phyloP scores from a whole-genome alignment of 2,113 vertebrate genomes.

The Sorex fumeus region DNA sequence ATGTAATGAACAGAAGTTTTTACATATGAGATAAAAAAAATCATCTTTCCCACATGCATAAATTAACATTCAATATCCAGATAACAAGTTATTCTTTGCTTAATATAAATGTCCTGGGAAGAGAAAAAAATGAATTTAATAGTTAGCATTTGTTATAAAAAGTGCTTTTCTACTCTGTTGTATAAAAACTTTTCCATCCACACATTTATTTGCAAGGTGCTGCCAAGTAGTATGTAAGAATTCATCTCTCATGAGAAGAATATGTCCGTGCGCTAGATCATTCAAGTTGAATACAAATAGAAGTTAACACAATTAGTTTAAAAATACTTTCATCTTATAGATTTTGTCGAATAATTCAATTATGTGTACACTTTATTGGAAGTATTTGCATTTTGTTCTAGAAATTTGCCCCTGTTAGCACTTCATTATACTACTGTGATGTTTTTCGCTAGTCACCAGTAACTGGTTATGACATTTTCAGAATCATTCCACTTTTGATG shows the following conservation, averaged over 20 bases:
- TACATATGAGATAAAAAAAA: not conserved
- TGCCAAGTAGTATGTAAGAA: too few relatives aligned
- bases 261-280: not conserved
- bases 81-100: not conserved
- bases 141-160: not conserved
- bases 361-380: not conserved
- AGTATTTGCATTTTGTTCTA: slow-evolving; percentile 28
- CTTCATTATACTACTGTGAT: not conserved
- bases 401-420: not conserved
- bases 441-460: not conserved
- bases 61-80: not conserved
- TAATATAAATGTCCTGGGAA: not conserved
- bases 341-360: slow-evolving; percentile 45
- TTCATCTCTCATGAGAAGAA: not conserved
- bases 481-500: not conserved
- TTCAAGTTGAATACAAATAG: not conserved
- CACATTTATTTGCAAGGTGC: not conserved
- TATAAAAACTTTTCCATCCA: not conserved
- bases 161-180: not conserved
- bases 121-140: not conserved
- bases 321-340: not conserved
- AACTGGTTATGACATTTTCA: slow-evolving; percentile 17
- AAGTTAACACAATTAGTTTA: slow-evolving; percentile 1
- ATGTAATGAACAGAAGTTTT: not conserved
- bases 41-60: not conserved